Conservation (phyloP, 1,140 invertebrate genomes). For the Drosophila teissieri region DNA sequence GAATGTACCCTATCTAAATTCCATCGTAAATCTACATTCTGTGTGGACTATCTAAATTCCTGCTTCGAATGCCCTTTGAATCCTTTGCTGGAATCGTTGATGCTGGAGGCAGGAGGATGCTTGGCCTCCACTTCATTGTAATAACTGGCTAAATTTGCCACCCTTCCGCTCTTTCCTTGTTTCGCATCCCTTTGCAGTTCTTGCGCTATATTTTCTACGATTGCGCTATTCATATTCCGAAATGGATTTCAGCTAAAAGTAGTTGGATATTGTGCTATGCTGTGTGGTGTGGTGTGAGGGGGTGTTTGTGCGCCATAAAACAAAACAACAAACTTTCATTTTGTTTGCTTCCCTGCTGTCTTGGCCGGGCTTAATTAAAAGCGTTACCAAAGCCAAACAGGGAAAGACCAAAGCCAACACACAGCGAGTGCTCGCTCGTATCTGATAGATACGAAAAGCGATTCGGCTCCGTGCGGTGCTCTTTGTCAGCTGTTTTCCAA, state of each 20-base stretch:
- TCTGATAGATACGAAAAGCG: constrained; percentile 41
- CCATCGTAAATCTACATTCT: too few relatives aligned
- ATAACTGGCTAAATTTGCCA: constrained; percentile 15
- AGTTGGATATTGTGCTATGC: constrained; percentile 23
- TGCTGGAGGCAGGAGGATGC: not conserved
- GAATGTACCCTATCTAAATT: too few relatives aligned
- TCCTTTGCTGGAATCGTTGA: constrained; percentile 6
- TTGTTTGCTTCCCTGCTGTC: constrained; percentile 10
- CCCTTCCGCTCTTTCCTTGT: not conserved
- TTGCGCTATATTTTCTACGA: not conserved
- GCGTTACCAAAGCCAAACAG: constrained; percentile 65
- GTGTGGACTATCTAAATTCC: too few relatives aligned
- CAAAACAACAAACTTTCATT: constrained; percentile 60
- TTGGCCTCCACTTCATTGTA: constrained; percentile 9
- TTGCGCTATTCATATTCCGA: constrained; percentile 25
- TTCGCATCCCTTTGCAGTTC: not conserved
- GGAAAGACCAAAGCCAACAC: constrained; percentile 36
- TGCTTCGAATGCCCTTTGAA: constrained; percentile 23
- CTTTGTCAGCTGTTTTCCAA: constrained; percentile 65
- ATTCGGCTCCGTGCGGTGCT: constrained; percentile 6
- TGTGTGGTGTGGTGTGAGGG: not conserved
- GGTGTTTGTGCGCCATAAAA: constrained; percentile 53
- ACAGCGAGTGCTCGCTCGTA: constrained; percentile 17
- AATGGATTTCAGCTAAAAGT: constrained; percentile 34
- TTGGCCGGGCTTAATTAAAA: constrained; percentile 68